Base-by-base conservation (phyloP, 2,888 invertebrate genomes). In the Sialis fuliginosa region DNA sequence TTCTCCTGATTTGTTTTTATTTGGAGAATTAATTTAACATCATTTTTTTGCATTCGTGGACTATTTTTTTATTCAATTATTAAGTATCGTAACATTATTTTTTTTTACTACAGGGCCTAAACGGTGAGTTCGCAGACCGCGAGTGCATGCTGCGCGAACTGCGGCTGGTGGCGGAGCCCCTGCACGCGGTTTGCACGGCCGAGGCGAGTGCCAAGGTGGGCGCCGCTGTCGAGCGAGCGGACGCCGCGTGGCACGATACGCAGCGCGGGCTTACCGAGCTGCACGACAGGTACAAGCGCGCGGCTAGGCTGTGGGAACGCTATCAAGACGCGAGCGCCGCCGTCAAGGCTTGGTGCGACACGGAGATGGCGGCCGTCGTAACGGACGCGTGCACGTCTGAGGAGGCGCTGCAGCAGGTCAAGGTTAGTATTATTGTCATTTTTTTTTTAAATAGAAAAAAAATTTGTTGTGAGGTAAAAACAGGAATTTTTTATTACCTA, bases 221-320 rank as follows among this genome's bases (percentile, higher is more conserved):
- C 53, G 73, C 79, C 2, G 82, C 84, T 43, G 80, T 88, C 41
- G 78, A 81, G 61, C 80, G 83, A 57, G 86, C 86, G 10, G 81
- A 82, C 9, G 74, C 78, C 5, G 81, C 85, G 37, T 88, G 87
- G 72, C 76, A 82, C 56, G 81, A 81, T 57, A 87, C 87, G n/a
- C 78, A 81, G 61, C 71, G 74, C 54, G 81, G 83, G 61, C 72
- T 88, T 53, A 76, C 77, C 53, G 79, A 81, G 55, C 73, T 88
- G 54, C 85, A 84, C 62, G 78, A 64, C 55, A 71, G 79, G 56
- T 88, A 88, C 68, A 81, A 85, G 61, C 77, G 81, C 60, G 88
- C 87, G 4, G 84, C 86, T 48, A 77, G 79, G 44, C 72, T 88
- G 49, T 88, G 88, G 88, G 72, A 79, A 58, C 75, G 79, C 50